Conservation (phyloP, 2,113 vertebrate genomes). For the Corythoichthys haematopterus region DNA sequence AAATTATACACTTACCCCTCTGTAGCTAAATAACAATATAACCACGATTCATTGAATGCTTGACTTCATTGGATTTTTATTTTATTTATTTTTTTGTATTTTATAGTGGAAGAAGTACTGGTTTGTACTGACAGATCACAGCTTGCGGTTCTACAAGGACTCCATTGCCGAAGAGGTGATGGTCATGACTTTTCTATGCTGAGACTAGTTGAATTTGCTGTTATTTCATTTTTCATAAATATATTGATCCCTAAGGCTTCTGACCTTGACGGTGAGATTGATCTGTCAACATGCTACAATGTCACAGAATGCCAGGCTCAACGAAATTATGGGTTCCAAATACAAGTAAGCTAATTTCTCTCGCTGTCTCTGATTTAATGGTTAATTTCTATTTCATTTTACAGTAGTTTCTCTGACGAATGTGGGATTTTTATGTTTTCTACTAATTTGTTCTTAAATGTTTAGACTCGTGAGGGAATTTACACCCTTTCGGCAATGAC, state of each 20-base stretch:
- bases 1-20: background rate
- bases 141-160: conserved; percentile 78
- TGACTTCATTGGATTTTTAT: background rate
- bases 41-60: background rate
- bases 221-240: background rate
- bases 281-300: conserved; percentile 73
- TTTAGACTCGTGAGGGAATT: conserved; percentile 72
- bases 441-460: background rate
- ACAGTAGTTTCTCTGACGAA: no score
- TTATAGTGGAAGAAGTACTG: conserved; percentile 78
- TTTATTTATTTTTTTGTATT: background rate
- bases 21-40: background rate
- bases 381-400: background rate
- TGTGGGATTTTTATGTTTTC: no score
- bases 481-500: conserved; percentile 80
- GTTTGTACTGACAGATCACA: conserved; percentile 79
- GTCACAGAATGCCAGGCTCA: conserved; percentile 79
- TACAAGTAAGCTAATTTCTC: conserved; percentile 64
- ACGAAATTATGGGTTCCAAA: conserved; percentile 79
- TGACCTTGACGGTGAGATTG: conserved; percentile 78
- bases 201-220: background rate
- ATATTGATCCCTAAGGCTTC: conserved; percentile 61
- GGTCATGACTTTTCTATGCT: background rate
- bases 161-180: conserved; percentile 78
- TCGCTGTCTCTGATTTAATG: background rate